These are phyloP conservation scores for Matsumurasca onukii DNA, from an alignment of 1,140 invertebrate genomes.

Conservation along the genomic window DNA sequence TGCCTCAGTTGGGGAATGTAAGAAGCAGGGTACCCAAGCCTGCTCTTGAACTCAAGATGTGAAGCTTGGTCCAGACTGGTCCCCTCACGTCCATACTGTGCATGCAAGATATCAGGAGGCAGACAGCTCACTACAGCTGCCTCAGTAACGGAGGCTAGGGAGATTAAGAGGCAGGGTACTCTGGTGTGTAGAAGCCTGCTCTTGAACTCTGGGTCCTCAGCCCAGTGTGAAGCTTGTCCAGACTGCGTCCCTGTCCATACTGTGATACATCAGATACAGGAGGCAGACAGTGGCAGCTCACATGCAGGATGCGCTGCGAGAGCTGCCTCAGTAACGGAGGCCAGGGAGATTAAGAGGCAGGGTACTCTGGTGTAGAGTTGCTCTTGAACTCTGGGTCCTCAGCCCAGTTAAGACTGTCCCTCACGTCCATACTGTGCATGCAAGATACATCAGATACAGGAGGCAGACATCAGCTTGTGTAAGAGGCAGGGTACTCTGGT, in stretches of 20 bases:
- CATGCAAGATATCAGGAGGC: too few relatives aligned
- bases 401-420: constrained; percentile 44
- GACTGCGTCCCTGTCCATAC: constrained; percentile 4
- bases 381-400: constrained; percentile 53
- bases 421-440: constrained; percentile 23
- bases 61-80: too few relatives aligned
- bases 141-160: constrained; percentile 60
- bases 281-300: too few relatives aligned
- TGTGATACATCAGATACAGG: too few relatives aligned
- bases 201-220: neutral
- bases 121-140: constrained; percentile 48
- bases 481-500: too few relatives aligned
- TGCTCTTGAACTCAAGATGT: too few relatives aligned
- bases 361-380: constrained; percentile 53
- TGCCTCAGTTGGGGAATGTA: too few relatives aligned
- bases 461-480: too few relatives aligned
- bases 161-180: constrained; percentile 59
- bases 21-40: too few relatives aligned
- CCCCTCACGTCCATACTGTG: constrained; percentile 22
- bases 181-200: too few relatives aligned
- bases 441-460: too few relatives aligned
- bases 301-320: too few relatives aligned
- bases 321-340: constrained; percentile 60
- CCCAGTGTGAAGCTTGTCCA: constrained; percentile 10
- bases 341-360: constrained; percentile 62